These are phyloP conservation scores for Rotaria magnacalcarata DNA, from an alignment of 2,888 invertebrate species.

Conservation along the genomic window DNA sequence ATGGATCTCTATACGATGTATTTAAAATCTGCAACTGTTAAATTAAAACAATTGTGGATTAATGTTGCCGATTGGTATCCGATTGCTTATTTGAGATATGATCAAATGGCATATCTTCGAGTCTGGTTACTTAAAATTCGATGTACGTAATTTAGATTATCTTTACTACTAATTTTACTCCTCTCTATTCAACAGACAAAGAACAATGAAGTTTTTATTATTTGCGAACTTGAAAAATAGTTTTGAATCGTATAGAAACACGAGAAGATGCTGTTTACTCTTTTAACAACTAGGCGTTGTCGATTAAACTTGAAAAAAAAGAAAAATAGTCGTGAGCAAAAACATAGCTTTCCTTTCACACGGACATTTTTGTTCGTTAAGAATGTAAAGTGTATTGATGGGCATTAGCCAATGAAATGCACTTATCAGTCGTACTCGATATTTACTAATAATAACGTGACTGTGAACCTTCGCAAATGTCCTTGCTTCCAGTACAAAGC, in stretches of 20 bases:
- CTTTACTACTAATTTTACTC: not conserved
- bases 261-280: not conserved
- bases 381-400: not conserved
- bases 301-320: not conserved
- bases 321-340: not conserved
- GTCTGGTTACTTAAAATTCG: not conserved
- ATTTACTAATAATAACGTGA: too few species aligned
- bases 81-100: not conserved
- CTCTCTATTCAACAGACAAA: too few species aligned
- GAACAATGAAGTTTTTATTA: too few species aligned
- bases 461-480: too few species aligned
- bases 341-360: not conserved
- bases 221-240: too few species aligned
- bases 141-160: not conserved
- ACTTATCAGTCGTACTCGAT: too few species aligned
- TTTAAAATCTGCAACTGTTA: not conserved
- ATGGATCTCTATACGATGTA: not conserved
- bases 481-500: too few species aligned
- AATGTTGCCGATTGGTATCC: constrained; percentile 31
- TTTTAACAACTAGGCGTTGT: not conserved
- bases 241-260: too few species aligned
- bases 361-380: not conserved
- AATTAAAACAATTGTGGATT: constrained; percentile 20
- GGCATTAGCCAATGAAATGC: too few species aligned
- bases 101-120: not conserved